Evolutionary conservation across 2,113 vertebrate species (phyloP).

Genomic region (Archilochus colubris): DNA sequence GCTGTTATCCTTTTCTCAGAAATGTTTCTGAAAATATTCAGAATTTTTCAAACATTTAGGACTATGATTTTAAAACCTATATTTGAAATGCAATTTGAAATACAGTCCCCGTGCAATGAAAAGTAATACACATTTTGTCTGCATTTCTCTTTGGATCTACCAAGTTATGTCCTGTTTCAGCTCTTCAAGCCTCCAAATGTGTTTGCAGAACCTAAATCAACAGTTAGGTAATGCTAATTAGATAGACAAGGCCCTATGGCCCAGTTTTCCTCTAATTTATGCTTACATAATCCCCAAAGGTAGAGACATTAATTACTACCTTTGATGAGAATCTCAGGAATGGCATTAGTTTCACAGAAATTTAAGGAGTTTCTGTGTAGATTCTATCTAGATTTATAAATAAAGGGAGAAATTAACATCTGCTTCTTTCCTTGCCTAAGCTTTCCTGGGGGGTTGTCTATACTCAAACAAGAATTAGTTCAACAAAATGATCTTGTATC

Average conservation of each 20-base stretch:
- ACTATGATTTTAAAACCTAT: background rate
- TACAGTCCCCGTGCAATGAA: background rate
- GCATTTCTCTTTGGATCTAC: background rate
- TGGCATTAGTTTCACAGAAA: background rate
- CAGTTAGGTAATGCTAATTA: background rate
- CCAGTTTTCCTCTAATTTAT: background rate
- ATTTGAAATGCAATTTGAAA: background rate
- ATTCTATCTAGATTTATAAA: background rate
- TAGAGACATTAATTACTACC: background rate
- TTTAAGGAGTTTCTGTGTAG: background rate
- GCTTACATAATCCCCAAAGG: rapidly evolving
- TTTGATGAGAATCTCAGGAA: background rate
- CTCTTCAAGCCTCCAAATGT: background rate
- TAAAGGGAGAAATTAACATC: background rate
- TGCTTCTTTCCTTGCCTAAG: background rate
- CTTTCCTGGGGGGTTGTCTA: background rate
- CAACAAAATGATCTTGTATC: background rate
- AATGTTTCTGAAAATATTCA: background rate
- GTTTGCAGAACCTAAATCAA: background rate
- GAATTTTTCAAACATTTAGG: background rate
- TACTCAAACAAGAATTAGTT: background rate
- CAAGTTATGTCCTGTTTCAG: background rate
- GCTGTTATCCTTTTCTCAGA: background rate
- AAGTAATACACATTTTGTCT: background rate
- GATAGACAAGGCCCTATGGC: background rate